Evolutionary conservation across 2,888 invertebrate genomes (phyloP).

Genomic region (Anthrax anthrax): DNA sequence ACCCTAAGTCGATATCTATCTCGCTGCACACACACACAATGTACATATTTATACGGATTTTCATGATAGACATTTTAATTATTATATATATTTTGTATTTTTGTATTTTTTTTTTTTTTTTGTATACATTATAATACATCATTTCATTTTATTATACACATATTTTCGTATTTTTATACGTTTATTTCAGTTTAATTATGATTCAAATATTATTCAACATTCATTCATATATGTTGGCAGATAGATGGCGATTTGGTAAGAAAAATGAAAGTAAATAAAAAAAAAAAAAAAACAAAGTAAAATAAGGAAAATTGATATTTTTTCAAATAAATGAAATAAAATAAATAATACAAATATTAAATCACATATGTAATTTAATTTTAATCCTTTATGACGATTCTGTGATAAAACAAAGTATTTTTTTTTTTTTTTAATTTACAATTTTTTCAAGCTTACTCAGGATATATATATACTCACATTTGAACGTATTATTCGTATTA

Average conservation of each 20-base stretch:
- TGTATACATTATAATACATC: background rate
- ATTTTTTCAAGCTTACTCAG: too few relatives aligned
- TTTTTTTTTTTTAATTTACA: too few relatives aligned
- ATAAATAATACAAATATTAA: constrained; percentile 40
- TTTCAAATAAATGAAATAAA: constrained; percentile 38
- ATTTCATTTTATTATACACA: background rate
- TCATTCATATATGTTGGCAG: constrained; percentile 1
- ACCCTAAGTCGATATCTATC: constrained; percentile 93
- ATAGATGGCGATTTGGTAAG: constrained; percentile 17
- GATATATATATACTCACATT: too few relatives aligned
- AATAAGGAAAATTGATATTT: constrained; percentile 9
- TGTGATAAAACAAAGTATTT: too few relatives aligned
- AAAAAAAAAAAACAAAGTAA: constrained; percentile 21
- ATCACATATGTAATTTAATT: constrained; percentile 16
- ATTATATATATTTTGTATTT: background rate
- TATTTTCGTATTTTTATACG: background rate
- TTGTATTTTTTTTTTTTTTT: constrained; percentile 4
- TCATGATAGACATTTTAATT: too few relatives aligned
- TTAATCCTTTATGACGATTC: background rate
- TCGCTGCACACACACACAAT: constrained; percentile 44
- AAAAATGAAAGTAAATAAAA: constrained; percentile 45
- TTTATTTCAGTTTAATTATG: constrained; percentile 2
- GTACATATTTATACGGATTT: too few relatives aligned
- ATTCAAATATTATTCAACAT: constrained; percentile 9
- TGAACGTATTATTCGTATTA: too few relatives aligned